phyloP scores from a whole-genome alignment of 2,888 invertebrate species.

The Zaprionus bogoriensis region DNA sequence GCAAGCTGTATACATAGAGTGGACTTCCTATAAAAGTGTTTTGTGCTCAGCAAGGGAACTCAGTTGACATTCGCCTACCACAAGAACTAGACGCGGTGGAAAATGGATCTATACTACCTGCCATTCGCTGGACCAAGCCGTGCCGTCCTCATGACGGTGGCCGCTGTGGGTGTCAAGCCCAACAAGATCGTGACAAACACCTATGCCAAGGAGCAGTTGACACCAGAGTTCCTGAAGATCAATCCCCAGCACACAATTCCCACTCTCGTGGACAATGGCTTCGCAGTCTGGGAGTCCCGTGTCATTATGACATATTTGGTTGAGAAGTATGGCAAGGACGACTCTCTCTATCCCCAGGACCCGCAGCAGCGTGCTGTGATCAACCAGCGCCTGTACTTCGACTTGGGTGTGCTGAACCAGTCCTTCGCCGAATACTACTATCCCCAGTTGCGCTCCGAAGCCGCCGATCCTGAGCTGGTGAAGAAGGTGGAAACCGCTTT shows the following conservation, averaged over 20 bases:
- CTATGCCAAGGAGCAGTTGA: constrained; percentile 86
- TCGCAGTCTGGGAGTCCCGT: constrained; percentile 91
- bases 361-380: constrained; percentile 88
- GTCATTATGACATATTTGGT: constrained; percentile 91
- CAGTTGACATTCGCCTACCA: constrained; percentile 20
- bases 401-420: constrained; percentile 84
- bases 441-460: constrained; percentile 59
- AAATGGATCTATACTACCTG: constrained; percentile 85
- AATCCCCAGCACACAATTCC: constrained; percentile 93
- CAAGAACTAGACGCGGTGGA: not conserved
- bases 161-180: constrained; percentile 86
- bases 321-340: constrained; percentile 90
- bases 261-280: constrained; percentile 91
- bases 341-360: constrained; percentile 89
- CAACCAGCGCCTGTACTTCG: constrained; percentile 91
- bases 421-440: constrained; percentile 30
- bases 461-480: constrained; percentile 8
- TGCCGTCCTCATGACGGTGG: constrained; percentile 86
- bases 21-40: constrained; percentile 20
- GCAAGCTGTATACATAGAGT: not conserved
- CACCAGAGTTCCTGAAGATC: constrained; percentile 87
- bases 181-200: constrained; percentile 85
- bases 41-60: not conserved
- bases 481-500: constrained; percentile 37
- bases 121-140: constrained; percentile 87